Evolutionary conservation across 30 jellyfish, hydroid and myxozoan genomes (phyloP).

Genomic region (Chironex yamaguchii): DNA sequence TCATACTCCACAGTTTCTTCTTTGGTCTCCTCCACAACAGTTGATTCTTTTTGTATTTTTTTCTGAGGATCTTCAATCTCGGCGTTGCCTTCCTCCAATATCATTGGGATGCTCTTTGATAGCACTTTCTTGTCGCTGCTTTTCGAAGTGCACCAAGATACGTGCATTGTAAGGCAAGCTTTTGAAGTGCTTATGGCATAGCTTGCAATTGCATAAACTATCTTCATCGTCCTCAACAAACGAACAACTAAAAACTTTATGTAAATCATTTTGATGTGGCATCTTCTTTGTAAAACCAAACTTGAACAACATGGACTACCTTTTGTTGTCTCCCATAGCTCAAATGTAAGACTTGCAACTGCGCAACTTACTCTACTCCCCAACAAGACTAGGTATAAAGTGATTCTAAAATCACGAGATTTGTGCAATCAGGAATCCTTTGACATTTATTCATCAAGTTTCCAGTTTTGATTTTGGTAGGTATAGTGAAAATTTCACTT

Average conservation of each 20-base stretch:
- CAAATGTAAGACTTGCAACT: no score
- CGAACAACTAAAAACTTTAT: slow-evolving; percentile 22
- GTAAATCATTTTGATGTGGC: slow-evolving; percentile 36
- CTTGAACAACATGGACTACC: slow-evolving; percentile 34
- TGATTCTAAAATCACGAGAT: no score
- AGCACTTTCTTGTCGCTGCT: neutral
- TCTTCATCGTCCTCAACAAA: slow-evolving; percentile 36
- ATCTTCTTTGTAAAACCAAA: slow-evolving; percentile 42
- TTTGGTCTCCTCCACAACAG: neutral
- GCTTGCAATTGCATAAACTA: slow-evolving; percentile 20
- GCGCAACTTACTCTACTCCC: no score
- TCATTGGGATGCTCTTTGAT: slow-evolving; percentile 23
- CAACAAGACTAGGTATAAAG: no score
- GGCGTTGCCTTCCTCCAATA: slow-evolving; percentile 22
- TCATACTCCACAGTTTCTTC: neutral
- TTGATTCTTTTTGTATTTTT: neutral
- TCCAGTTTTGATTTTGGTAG: no score
- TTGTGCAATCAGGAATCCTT: no score
- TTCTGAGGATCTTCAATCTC: neutral
- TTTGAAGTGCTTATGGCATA: slow-evolving; percentile 32
- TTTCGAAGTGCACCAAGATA: slow-evolving; percentile 5
- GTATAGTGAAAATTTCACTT: no score
- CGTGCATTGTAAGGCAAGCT: slow-evolving; percentile 47
- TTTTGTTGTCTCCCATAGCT: no score
- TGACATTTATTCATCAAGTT: no score